phyloP scores from a whole-genome alignment of 2,888 invertebrate species.

The Megaustenia siamemsis region DNA sequence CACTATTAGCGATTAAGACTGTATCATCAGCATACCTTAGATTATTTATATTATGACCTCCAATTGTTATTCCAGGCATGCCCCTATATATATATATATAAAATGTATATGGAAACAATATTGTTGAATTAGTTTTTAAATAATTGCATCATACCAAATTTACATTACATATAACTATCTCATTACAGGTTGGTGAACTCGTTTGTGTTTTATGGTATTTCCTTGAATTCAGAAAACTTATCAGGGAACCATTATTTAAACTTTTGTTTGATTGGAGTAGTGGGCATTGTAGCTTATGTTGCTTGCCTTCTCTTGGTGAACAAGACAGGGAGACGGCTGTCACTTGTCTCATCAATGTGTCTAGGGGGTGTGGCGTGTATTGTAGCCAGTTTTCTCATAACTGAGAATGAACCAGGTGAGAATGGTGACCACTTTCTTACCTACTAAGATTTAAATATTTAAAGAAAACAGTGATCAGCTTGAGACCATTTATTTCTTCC shows the following conservation, averaged over 20 bases:
- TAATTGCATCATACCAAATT: no score
- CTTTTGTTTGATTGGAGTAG: slow-evolving; percentile 67
- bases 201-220: slow-evolving; percentile 69
- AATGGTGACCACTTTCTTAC: no score
- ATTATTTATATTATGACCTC: no score
- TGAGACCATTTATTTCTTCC: no score
- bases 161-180: background rate
- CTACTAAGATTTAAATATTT: no score
- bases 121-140: no score
- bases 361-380: slow-evolving; percentile 80
- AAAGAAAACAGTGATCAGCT: no score
- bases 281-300: slow-evolving; percentile 66
- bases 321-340: slow-evolving; percentile 60
- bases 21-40: no score
- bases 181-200: slow-evolving; percentile 64
- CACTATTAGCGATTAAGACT: no score
- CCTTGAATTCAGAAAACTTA: slow-evolving; percentile 68
- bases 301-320: slow-evolving; percentile 63
- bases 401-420: slow-evolving; percentile 10
- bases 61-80: no score
- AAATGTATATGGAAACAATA: no score
- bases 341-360: slow-evolving; percentile 62
- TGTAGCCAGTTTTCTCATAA: slow-evolving; percentile 35
- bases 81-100: no score
- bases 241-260: slow-evolving; percentile 68